These are phyloP conservation scores for Drosophila testacea DNA, from an alignment of 2,888 invertebrate genomes.

Conservation along the genomic window DNA sequence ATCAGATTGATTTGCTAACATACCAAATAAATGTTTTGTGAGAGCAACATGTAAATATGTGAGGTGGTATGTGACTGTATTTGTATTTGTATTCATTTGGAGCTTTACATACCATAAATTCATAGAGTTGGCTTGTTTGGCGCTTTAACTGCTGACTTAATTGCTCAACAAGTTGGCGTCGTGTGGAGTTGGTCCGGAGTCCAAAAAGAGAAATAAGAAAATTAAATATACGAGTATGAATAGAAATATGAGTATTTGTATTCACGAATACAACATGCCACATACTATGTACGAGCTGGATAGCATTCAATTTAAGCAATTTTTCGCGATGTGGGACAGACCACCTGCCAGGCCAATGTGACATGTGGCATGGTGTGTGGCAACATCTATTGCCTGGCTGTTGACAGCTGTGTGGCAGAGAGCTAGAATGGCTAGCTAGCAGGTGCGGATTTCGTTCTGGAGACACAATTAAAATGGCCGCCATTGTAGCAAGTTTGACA, in stretches of 20 bases:
- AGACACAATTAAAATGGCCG: slow-evolving; percentile 48
- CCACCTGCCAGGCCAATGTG: slow-evolving; percentile 51
- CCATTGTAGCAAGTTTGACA: slow-evolving; percentile 35
- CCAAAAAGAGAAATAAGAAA: slow-evolving; percentile 8
- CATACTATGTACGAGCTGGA: slow-evolving; percentile 6
- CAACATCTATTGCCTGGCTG: slow-evolving; percentile 24
- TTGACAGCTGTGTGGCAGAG: slow-evolving; percentile 12
- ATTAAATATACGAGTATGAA: slow-evolving; percentile 1
- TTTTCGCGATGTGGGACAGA: slow-evolving; percentile 26
- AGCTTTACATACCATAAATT: slow-evolving; percentile 54
- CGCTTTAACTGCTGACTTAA: slow-evolving; percentile 62
- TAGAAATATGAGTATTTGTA: background rate
- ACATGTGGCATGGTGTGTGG: slow-evolving; percentile 30
- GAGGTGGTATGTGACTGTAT: slow-evolving; percentile 12
- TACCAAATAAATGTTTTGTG: slow-evolving; percentile 17
- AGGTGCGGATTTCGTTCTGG: slow-evolving; percentile 41
- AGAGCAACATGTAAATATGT: slow-evolving; percentile 7
- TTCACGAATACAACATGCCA: slow-evolving; percentile 3
- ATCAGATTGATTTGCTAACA: slow-evolving; percentile 19
- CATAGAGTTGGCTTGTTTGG: slow-evolving; percentile 42
- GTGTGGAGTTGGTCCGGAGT: slow-evolving; percentile 41
- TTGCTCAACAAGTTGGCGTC: slow-evolving; percentile 76
- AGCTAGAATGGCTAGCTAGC: background rate
- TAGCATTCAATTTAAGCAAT: slow-evolving; percentile 40
- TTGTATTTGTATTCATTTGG: slow-evolving; percentile 41